Base-by-base conservation (phyloP, 2,888 invertebrate species). In the Pinctada fucata region DNA sequence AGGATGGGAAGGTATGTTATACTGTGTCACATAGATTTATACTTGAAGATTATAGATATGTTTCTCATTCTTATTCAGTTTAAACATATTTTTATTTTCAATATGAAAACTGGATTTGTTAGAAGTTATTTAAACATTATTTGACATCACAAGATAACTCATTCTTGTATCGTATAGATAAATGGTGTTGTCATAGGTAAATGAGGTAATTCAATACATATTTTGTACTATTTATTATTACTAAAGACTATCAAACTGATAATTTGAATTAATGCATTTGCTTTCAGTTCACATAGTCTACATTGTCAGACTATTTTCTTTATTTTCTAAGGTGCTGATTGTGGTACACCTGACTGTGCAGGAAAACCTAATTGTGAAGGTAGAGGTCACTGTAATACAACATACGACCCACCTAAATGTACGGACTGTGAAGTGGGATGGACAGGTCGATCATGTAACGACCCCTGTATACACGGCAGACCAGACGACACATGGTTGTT, bases 391-490 rank as follows among this genome's bases (percentile, higher is more conserved):
- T 89, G 89, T 72, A 82, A 85, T 52, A 81, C 72, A 6, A 75
- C 77, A 3, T 85, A 83, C 16, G 83, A 84, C 50, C 85, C 88
- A 0, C 89, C 89, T 0, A 67, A 76, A 3, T 89, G 89, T 80
- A 69, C 75, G 6, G 80, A 85, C 74, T 89, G 89, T 79, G 52
- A 80, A 2, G 78, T 75, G 1, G 83, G 82, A 48, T 89, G 88
- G 88, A 87, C 86, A 85, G 89, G 89, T 2, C 82, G 83, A 50
- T 87, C 86, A 3, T 89, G 89, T 80, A 82, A 83, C 71, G 88
- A 88, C n/a, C 87, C 87, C 0, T 89, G 89, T 80, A 75, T 85
- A 2, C 81, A 89, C 75, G 89, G 89, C 5, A 49, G 67, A 6
- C 82, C 83, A 51, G 71, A 83, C 69, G 67, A 51, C 2, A 67